Evolutionary conservation across 2,888 invertebrate species (phyloP).

Genomic region (Pachydiplax longipennis): DNA sequence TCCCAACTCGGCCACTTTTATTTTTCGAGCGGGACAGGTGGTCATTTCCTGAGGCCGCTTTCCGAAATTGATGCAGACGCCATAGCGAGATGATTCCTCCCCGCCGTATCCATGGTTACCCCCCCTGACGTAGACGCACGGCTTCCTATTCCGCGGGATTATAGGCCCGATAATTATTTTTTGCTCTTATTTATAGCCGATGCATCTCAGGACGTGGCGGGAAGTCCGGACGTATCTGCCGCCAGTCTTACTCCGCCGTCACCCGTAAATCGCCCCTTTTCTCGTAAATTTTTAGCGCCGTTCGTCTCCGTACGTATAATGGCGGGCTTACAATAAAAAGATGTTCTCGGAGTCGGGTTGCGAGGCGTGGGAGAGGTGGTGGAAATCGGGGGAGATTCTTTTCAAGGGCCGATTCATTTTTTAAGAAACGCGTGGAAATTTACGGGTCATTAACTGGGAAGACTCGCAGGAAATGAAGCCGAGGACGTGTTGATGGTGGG

Average conservation of each 20-base stretch:
- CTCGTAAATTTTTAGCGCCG: constrained; percentile 22
- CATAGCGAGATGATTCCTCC: not conserved
- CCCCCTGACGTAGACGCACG: not conserved
- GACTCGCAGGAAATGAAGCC: no score
- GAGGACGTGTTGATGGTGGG: no score
- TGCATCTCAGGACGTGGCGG: not conserved
- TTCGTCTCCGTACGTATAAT: constrained; percentile 8
- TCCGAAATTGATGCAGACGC: constrained; percentile 3
- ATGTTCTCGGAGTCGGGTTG: not conserved
- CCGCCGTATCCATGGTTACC: constrained; percentile 7
- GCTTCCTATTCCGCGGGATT: constrained; percentile 4
- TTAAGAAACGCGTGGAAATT: no score
- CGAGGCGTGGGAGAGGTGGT: not conserved
- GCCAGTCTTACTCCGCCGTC: not conserved
- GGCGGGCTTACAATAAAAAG: not conserved
- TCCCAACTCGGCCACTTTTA: not conserved
- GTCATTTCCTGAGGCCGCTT: constrained; percentile 2
- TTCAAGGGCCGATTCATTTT: not conserved
- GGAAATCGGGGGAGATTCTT: not conserved
- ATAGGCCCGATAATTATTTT: constrained; percentile 14
- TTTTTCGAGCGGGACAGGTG: not conserved
- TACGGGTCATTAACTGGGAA: no score
- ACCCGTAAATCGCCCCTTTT: not conserved
- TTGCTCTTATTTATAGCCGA: not conserved
- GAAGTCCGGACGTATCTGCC: not conserved